Evolutionary conservation across 2,888 invertebrate species (phyloP).

Genomic region (Chromoteleia sp.): DNA sequence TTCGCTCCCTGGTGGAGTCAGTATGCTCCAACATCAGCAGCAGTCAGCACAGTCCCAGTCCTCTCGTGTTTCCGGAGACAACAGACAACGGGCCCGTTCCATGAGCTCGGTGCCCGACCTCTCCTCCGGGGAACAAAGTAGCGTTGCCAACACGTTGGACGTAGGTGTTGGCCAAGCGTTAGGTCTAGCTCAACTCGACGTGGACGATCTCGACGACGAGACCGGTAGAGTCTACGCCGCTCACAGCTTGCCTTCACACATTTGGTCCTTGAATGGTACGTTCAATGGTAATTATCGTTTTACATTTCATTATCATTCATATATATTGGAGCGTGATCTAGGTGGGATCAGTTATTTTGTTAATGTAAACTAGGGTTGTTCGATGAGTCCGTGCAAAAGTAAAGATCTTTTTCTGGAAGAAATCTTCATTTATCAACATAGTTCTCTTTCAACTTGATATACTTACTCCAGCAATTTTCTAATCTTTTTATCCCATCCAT

Average conservation of each 20-base stretch:
- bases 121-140: slow-evolving; percentile 86
- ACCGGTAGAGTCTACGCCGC: slow-evolving; percentile 93
- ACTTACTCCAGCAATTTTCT: too few relatives aligned
- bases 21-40: slow-evolving; percentile 89
- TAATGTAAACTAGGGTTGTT: too few relatives aligned
- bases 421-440: too few relatives aligned
- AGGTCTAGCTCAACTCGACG: slow-evolving; percentile 88
- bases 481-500: too few relatives aligned
- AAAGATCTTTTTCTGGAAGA: too few relatives aligned
- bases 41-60: slow-evolving; percentile 81
- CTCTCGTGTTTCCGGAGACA: slow-evolving; percentile 81
- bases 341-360: too few relatives aligned
- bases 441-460: too few relatives aligned
- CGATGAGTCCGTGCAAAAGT: too few relatives aligned
- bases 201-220: slow-evolving; percentile 88
- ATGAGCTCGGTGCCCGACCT: slow-evolving; percentile 93
- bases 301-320: slow-evolving; percentile 3
- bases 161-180: slow-evolving; percentile 88
- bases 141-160: slow-evolving; percentile 88
- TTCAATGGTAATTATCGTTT: slow-evolving; percentile 58
- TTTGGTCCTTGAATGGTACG: slow-evolving; percentile 96
- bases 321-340: too few relatives aligned
- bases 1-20: slow-evolving; percentile 89
- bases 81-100: slow-evolving; percentile 91
- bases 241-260: slow-evolving; percentile 95